These are phyloP conservation scores for Ciona savignyi DNA, from an alignment of 23 tunicate genomes.

Conservation along the genomic window DNA sequence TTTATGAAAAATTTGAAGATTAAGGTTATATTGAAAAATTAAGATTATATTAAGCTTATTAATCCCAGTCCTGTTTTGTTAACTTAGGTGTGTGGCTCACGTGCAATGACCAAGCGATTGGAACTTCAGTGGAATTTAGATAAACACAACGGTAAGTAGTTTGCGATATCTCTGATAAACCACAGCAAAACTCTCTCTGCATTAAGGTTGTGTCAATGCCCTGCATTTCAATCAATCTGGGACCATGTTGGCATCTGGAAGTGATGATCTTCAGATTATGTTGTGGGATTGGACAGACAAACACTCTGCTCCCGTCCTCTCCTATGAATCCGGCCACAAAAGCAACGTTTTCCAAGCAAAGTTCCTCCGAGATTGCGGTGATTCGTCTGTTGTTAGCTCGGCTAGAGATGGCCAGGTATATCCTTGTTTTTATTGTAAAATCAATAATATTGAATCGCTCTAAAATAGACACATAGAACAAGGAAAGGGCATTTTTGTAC, in stretches of 20 bases:
- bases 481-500: no score
- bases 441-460: no score
- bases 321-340: constrained; percentile 72
- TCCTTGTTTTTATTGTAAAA: no score
- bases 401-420: constrained; percentile 94
- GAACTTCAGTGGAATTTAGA: constrained; percentile 35
- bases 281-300: constrained; percentile 70
- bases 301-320: constrained; percentile 24
- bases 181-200: neutral
- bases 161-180: no score
- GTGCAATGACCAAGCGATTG: constrained; percentile 47
- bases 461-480: no score
- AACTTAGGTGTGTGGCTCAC: constrained; percentile 60
- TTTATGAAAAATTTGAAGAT: no score
- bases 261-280: constrained; percentile 67
- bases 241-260: constrained; percentile 77
- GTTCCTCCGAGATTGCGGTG: constrained; percentile 69
- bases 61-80: no score
- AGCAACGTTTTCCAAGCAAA: constrained; percentile 90
- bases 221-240: constrained; percentile 80
- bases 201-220: constrained; percentile 85
- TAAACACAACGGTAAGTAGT: constrained; percentile 44
- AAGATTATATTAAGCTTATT: no score
- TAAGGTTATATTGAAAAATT: no score
- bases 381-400: constrained; percentile 66